These are phyloP conservation scores for Aselliscus stoliczkanus DNA, from an alignment of 2,797 vertebrate genomes.

Conservation along the genomic window DNA sequence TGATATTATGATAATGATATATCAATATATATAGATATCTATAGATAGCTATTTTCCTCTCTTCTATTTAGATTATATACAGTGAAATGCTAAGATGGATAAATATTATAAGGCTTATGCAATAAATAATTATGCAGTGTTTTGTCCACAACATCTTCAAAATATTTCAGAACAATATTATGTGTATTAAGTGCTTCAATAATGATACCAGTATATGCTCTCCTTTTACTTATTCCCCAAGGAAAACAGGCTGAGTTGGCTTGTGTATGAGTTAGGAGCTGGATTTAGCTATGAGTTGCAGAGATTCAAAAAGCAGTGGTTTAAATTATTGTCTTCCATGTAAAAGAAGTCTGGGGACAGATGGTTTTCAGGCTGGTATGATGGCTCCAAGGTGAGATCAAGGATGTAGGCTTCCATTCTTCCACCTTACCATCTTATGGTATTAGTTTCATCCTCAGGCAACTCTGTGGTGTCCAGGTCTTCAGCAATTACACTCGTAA, in stretches of 20 bases:
- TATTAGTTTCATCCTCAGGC: not conserved
- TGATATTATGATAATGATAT: not conserved
- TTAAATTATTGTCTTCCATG: not conserved
- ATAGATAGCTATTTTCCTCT: not conserved
- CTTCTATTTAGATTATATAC: not conserved
- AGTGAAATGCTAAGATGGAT: not conserved
- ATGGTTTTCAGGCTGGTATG: not conserved
- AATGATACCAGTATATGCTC: not conserved
- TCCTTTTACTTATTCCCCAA: not conserved
- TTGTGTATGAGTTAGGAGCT: not conserved
- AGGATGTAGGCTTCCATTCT: not conserved
- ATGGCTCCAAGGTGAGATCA: not conserved
- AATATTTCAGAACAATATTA: slow-evolving; percentile 24
- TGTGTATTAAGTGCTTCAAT: not conserved
- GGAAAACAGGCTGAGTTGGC: not conserved
- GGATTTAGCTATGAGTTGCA: not conserved
- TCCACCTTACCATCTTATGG: not conserved
- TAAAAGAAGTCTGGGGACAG: not conserved
- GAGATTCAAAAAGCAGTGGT: not conserved
- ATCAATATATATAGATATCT: not conserved
- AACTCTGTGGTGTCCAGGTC: not conserved
- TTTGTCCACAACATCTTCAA: not conserved
- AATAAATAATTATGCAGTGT: not conserved
- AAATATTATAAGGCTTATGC: not conserved
- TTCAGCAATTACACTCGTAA: not conserved